Evolutionary conservation across 1,140 invertebrate genomes (phyloP).

Genomic region (Heliconius nattereri): DNA sequence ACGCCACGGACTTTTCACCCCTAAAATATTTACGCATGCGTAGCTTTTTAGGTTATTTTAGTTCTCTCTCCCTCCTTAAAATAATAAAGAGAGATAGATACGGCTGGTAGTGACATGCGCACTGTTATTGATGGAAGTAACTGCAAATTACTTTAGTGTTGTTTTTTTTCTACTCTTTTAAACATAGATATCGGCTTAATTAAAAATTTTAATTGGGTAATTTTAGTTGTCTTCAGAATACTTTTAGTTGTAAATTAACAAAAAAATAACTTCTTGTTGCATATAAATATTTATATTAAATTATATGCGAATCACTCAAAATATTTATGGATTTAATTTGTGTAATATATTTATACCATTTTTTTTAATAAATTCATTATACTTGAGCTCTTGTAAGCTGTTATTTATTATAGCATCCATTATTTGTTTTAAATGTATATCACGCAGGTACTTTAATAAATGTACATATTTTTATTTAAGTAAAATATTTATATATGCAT

Average conservation of each 20-base stretch:
- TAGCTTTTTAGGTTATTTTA: conserved; percentile 62
- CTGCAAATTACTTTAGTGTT: background rate
- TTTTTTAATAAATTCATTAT: too few species aligned
- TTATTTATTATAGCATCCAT: too few species aligned
- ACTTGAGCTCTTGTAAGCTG: too few species aligned
- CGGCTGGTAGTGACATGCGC: conserved; percentile 63
- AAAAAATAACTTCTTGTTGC: too few species aligned
- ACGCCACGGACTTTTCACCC: conserved; percentile 44
- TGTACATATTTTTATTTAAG: too few species aligned
- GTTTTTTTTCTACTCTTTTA: background rate
- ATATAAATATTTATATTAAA: too few species aligned
- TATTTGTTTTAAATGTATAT: too few species aligned
- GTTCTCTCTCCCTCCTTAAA: conserved; percentile 47
- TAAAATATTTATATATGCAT: too few species aligned
- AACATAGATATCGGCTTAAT: background rate
- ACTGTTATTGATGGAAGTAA: conserved; percentile 73
- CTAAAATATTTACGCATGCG: conserved; percentile 63
- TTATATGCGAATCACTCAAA: too few species aligned
- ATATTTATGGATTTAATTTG: too few species aligned
- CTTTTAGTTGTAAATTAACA: background rate
- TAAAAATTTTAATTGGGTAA: background rate
- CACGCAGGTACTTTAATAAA: too few species aligned
- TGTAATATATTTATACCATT: too few species aligned
- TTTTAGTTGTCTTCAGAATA: background rate
- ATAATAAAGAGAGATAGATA: conserved; percentile 46